These are phyloP conservation scores for Poeciliopsis infans DNA, from an alignment of 2,797 vertebrate genomes.

Conservation along the genomic window DNA sequence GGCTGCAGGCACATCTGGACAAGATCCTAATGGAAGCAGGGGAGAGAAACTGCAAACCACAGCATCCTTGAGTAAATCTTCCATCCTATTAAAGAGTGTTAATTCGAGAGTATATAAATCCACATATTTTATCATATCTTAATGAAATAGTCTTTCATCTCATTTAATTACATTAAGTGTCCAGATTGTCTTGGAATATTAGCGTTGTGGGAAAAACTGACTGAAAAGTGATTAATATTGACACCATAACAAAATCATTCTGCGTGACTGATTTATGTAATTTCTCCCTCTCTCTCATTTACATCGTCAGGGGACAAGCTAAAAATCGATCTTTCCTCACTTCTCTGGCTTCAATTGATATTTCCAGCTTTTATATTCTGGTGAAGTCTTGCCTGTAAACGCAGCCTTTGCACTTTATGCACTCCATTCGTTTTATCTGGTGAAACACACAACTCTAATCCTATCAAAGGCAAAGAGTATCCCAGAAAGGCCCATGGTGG, in stretches of 20 bases:
- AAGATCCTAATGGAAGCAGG: constrained; percentile 26
- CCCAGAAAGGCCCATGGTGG: constrained; percentile 66
- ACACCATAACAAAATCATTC: constrained; percentile 56
- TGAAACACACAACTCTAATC: constrained; percentile 77
- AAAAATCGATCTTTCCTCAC: constrained; percentile 54
- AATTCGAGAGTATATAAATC: constrained; percentile 53
- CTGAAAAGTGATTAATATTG: constrained; percentile 64
- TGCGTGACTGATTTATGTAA: constrained; percentile 65
- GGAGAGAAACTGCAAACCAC: constrained; percentile 41
- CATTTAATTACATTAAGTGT: constrained; percentile 52
- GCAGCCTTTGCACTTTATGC: constrained; percentile 72
- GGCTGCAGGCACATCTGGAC: constrained; percentile 13
- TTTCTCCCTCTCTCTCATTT: constrained; percentile 51
- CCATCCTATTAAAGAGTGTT: constrained; percentile 35
- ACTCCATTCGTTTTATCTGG: constrained; percentile 63
- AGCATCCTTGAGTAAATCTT: constrained; percentile 41
- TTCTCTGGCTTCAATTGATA: constrained; percentile 59
- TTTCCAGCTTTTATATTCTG: constrained; percentile 62
- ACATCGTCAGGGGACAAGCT: constrained; percentile 51
- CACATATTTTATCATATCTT: constrained; percentile 60
- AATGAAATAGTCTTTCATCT: constrained; percentile 53
- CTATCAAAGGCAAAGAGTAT: constrained; percentile 65
- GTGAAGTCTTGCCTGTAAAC: constrained; percentile 47
- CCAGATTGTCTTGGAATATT: constrained; percentile 29
- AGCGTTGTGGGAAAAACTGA: constrained; percentile 55